Evolutionary conservation across 2,888 invertebrate species (phyloP).

Genomic region (Caenorhabditis sp.): DNA sequence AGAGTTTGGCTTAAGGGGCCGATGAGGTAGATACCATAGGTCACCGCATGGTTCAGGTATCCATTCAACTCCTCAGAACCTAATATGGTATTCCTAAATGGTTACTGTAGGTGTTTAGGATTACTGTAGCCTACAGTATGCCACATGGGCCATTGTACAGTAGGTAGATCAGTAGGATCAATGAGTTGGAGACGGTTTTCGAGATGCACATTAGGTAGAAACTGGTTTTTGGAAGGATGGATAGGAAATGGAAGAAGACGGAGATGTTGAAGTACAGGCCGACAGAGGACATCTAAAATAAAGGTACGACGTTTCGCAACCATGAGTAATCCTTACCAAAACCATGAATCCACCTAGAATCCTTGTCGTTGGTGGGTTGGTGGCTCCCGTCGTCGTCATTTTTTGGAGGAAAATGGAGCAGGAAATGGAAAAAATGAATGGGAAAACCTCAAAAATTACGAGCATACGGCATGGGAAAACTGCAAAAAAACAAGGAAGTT

Average conservation of each 20-base stretch:
- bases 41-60: background rate
- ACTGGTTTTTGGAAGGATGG: background rate
- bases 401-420: no score
- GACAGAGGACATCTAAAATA: background rate
- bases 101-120: background rate
- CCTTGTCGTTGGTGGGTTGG: no score
- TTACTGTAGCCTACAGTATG: background rate
- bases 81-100: background rate
- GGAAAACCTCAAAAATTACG: no score
- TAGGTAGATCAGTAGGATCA: background rate
- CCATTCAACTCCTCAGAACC: background rate
- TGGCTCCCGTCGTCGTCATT: no score
- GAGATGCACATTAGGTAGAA: background rate
- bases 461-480: no score
- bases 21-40: background rate
- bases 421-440: no score
- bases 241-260: background rate
- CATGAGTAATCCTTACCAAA: background rate
- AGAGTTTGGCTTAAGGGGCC: background rate
- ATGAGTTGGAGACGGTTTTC: conserved; percentile 9
- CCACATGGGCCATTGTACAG: background rate
- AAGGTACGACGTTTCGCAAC: no score
- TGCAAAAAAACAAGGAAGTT: no score
- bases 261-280: conserved; percentile 12
- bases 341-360: background rate